Percentiles rank a stretch among this genome's conserved stretches.
Conservation (phyloP, 2,113 vertebrate genomes). For the Psittacara wagleri region DNA sequence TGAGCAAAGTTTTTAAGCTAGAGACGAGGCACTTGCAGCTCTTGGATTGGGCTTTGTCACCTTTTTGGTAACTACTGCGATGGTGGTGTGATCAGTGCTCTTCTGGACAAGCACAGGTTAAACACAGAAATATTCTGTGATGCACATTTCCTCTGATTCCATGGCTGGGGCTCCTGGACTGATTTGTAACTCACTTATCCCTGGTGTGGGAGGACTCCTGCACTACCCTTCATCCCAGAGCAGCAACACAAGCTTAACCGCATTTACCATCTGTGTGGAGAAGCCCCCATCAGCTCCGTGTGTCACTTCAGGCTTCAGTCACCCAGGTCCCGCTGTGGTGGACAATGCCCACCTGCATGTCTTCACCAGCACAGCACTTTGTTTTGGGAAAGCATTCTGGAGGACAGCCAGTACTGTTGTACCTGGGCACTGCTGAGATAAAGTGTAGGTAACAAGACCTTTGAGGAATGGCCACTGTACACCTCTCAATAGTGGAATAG, state of each 20-base stretch:
- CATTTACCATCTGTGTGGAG: background rate
- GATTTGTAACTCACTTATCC: background rate
- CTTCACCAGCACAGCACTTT: background rate
- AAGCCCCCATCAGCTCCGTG: background rate
- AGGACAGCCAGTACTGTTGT: background rate
- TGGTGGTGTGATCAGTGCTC: background rate
- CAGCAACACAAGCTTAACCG: background rate
- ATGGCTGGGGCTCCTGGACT: background rate
- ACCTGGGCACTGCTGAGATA: background rate
- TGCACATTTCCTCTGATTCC: background rate
- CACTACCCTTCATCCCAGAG: background rate
- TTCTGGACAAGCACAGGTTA: background rate
- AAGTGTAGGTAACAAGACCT: background rate
- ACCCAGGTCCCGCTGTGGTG: too few species aligned
- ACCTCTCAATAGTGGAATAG: background rate
- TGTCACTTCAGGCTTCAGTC: background rate
- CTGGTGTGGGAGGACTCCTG: background rate
- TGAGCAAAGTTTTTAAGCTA: background rate
- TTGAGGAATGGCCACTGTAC: background rate
- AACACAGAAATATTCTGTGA: background rate
- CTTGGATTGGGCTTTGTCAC: background rate
- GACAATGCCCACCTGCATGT: background rate
- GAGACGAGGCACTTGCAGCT: background rate
- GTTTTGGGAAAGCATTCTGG: background rate
- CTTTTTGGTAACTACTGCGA: background rate